A percentile compares a stretch with the other conserved stretches of the same genome.
Conservation (phyloP, 2,797 vertebrate genomes). For the Acipenser transmontanus region DNA sequence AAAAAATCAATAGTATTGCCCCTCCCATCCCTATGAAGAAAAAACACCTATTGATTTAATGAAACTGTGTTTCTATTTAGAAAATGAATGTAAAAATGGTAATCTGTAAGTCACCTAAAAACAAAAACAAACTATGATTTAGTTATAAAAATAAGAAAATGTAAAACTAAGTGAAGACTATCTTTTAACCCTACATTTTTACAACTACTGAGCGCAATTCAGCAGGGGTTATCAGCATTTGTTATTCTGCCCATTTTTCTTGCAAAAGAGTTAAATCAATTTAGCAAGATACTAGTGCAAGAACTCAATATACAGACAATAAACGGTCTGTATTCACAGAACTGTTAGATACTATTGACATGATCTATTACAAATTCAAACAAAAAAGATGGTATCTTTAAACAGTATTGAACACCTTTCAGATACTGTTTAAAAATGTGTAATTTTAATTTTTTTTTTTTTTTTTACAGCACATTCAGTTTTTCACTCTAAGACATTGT, state of each 20-base stretch:
- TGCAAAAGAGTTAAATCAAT: neutral
- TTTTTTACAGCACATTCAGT: constrained; percentile 70
- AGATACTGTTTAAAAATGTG: constrained; percentile 40
- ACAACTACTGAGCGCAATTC: no score
- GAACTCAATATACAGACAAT: neutral
- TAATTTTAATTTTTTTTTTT: constrained; percentile 60
- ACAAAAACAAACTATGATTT: neutral
- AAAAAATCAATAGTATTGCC: constrained; percentile 1
- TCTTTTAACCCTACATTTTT: no score
- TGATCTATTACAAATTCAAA: constrained; percentile 12
- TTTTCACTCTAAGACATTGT: constrained; percentile 56
- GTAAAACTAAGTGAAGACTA: neutral
- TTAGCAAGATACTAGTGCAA: neutral
- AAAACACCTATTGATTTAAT: neutral
- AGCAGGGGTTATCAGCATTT: no score
- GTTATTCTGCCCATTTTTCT: no score
- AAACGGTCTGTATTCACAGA: constrained; percentile 13
- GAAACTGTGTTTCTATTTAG: no score
- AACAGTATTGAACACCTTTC: constrained; percentile 17
- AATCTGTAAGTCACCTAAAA: neutral
- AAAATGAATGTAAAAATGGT: no score
- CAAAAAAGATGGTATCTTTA: neutral
- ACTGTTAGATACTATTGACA: constrained; percentile 4
- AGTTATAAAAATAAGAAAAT: constrained; percentile 1
- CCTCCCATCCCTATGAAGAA: constrained; percentile 9